Evolutionary conservation across 1,140 invertebrate genomes (phyloP).

Genomic region (Calliopsis andreniformis): DNA sequence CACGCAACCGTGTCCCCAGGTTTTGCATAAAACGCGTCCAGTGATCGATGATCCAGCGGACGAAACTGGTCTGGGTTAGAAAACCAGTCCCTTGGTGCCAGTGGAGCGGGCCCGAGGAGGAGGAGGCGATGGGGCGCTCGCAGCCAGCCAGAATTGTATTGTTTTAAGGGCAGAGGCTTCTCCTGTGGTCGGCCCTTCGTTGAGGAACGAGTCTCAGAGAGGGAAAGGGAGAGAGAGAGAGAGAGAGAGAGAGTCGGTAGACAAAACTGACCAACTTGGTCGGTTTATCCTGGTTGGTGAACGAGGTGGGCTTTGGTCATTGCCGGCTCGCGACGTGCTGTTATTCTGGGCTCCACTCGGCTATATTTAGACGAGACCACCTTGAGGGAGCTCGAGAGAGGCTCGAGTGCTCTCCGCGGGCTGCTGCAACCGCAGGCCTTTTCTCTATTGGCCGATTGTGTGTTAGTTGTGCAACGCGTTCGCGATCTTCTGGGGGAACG

Average conservation of each 20-base stretch:
- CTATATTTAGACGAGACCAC: constrained; percentile 78
- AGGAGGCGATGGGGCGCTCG: not conserved
- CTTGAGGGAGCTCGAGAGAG: constrained; percentile 71
- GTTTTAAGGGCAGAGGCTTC: constrained; percentile 12
- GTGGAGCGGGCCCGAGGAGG: constrained; percentile 4
- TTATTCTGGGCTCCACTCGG: constrained; percentile 74
- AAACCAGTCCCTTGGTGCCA: constrained; percentile 12
- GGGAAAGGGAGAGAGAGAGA: too few relatives aligned
- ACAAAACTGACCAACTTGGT: constrained; percentile 55
- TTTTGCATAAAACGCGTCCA: constrained; percentile 27
- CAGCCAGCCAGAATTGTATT: constrained; percentile 15
- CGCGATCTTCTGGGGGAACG: constrained; percentile 39
- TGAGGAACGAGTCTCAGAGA: constrained; percentile 8
- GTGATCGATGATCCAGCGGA: constrained; percentile 37
- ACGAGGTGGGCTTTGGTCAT: constrained; percentile 72
- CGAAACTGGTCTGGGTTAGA: constrained; percentile 41
- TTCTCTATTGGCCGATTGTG: constrained; percentile 51
- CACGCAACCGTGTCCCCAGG: constrained; percentile 12
- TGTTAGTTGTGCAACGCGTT: constrained; percentile 63
- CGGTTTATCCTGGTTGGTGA: constrained; percentile 53
- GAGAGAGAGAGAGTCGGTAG: constrained; percentile 26
- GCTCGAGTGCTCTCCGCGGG: constrained; percentile 52
- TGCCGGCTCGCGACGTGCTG: constrained; percentile 69
- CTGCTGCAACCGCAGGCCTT: constrained; percentile 61
- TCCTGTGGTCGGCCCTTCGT: not conserved